A percentile compares a stretch with the other conserved stretches of the same genome.
Evolutionary conservation across 2,888 invertebrate genomes (phyloP).

Genomic region (Acrobasis repandana): DNA sequence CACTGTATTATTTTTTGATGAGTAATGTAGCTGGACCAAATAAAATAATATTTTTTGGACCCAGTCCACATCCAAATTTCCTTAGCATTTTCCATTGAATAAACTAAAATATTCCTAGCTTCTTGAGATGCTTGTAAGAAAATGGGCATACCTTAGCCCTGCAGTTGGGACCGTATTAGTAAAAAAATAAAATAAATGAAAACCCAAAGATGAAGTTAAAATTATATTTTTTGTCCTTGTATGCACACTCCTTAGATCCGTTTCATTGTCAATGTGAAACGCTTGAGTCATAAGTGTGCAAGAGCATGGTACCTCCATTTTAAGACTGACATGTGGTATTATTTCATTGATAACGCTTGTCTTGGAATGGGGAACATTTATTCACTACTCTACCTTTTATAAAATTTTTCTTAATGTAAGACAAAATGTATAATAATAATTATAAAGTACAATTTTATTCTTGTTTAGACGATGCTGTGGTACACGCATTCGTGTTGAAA

Average conservation of each 20-base stretch:
- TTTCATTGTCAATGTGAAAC: slow-evolving; percentile 73
- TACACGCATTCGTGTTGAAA: slow-evolving; percentile 94
- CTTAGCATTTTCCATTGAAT: too few relatives aligned
- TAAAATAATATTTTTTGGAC: too few relatives aligned
- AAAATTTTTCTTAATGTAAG: neutral
- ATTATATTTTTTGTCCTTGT: neutral
- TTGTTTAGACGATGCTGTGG: slow-evolving; percentile 91
- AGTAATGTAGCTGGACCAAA: too few relatives aligned
- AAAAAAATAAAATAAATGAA: too few relatives aligned
- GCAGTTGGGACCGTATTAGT: too few relatives aligned
- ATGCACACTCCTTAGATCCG: slow-evolving; percentile 81
- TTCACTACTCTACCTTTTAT: slow-evolving; percentile 3
- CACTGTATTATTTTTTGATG: too few relatives aligned
- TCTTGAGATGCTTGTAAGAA: too few relatives aligned
- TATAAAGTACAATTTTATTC: slow-evolving; percentile 17
- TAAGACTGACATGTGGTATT: slow-evolving; percentile 61
- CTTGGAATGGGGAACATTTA: slow-evolving; percentile 73
- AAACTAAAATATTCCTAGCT: too few relatives aligned
- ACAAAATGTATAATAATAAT: neutral
- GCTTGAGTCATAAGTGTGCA: slow-evolving; percentile 83
- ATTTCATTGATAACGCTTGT: slow-evolving; percentile 49
- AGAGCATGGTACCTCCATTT: slow-evolving; percentile 73
- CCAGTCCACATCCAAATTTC: too few relatives aligned
- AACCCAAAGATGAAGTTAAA: too few relatives aligned
- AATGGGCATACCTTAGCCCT: too few relatives aligned